Conservation (phyloP, 1,140 invertebrate species). For the Drosophila pseudoobscura region DNA sequence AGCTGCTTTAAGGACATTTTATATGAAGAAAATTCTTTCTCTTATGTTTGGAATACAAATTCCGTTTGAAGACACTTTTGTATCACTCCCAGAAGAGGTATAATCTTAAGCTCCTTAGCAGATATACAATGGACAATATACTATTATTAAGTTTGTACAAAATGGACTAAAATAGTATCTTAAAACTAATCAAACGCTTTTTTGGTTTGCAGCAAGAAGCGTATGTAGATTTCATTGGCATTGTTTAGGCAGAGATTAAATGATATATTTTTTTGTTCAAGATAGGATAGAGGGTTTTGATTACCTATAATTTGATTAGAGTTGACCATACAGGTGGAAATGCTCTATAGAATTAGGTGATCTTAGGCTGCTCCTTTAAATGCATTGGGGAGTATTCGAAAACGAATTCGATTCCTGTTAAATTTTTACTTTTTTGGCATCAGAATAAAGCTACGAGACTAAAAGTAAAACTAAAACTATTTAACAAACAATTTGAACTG, state of each 20-base stretch:
- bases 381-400: conserved; percentile 61
- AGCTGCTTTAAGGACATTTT: too few species aligned
- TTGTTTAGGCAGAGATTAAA: neutral
- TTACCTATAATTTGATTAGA: too few species aligned
- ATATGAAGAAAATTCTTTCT: neutral
- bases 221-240: too few species aligned
- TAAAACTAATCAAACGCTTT: neutral
- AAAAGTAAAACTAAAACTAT: conserved; percentile 71
- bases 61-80: too few species aligned
- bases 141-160: conserved; percentile 16
- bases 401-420: conserved; percentile 27
- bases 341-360: neutral
- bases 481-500: conserved; percentile 77
- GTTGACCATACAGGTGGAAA: too few species aligned
- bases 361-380: conserved; percentile 38
- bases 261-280: neutral
- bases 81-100: conserved; percentile 4
- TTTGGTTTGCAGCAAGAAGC: neutral
- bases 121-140: neutral
- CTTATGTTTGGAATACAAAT: too few species aligned
- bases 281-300: neutral
- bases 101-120: conserved; percentile 10
- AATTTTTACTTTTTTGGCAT: conserved; percentile 44
- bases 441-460: conserved; percentile 52
- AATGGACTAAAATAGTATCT: neutral